phyloP scores from a whole-genome alignment of 2,797 vertebrate genomes.

The Pogoniulus pusillus region DNA sequence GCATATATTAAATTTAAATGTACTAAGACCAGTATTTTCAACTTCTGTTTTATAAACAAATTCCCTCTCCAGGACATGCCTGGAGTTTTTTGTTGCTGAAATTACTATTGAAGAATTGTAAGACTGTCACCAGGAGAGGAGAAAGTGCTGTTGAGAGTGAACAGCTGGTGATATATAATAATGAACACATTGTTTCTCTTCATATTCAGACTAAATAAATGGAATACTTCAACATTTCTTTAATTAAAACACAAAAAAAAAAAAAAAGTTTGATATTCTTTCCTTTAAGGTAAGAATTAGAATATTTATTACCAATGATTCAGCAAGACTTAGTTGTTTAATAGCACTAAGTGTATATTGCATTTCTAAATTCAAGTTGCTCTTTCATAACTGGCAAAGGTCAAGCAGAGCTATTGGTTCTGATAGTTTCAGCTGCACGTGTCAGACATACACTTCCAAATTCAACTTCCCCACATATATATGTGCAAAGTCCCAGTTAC shows the following conservation, averaged over 20 bases:
- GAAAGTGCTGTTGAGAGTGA: background rate
- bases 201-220: background rate
- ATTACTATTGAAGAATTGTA: background rate
- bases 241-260: background rate
- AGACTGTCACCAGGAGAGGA: background rate
- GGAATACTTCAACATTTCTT: rapidly evolving
- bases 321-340: background rate
- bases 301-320: background rate
- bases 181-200: background rate
- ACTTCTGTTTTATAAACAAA: background rate
- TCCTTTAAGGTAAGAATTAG: background rate
- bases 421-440: background rate
- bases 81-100: background rate
- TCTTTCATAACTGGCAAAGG: background rate
- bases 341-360: background rate
- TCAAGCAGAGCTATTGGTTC: background rate
- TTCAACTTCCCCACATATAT: background rate
- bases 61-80: background rate
- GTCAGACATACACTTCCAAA: background rate
- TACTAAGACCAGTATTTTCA: background rate
- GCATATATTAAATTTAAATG: background rate
- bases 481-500: rapidly evolving
- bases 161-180: background rate
- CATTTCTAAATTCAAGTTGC: background rate
- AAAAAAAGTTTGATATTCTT: background rate